These are phyloP conservation scores for Phasianus colchicus DNA, from an alignment of 2,113 vertebrate genomes.

Conservation along the genomic window DNA sequence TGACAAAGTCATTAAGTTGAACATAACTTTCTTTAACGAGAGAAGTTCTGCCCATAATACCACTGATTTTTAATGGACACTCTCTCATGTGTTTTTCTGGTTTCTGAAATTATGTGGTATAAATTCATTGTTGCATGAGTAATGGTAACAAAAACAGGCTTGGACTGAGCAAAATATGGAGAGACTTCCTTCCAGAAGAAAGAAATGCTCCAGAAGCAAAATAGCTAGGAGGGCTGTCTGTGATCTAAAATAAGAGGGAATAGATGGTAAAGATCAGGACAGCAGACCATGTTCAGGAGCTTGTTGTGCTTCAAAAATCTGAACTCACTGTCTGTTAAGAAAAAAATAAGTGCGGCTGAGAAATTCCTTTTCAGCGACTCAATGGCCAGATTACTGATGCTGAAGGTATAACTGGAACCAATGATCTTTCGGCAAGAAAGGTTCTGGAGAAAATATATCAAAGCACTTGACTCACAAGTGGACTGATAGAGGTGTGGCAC, in stretches of 20 bases:
- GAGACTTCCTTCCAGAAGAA: background rate
- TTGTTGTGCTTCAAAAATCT: background rate
- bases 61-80: background rate
- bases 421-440: background rate
- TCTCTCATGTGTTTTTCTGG: background rate
- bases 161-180: background rate
- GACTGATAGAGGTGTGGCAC: background rate
- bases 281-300: background rate
- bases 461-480: background rate
- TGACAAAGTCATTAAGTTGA: background rate
- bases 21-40: slow-evolving; percentile 6
- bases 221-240: background rate
- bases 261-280: background rate
- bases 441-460: background rate
- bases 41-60: background rate
- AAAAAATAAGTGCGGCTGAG: background rate
- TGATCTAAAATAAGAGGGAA: background rate
- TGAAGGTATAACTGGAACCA: background rate
- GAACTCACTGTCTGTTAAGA: background rate
- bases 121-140: background rate
- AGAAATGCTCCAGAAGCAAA: background rate
- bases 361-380: background rate
- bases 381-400: background rate
- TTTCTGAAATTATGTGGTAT: background rate
- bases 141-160: background rate